phyloP scores from a whole-genome alignment of 2,888 invertebrate species.

The Pseudococcus longispinus region DNA sequence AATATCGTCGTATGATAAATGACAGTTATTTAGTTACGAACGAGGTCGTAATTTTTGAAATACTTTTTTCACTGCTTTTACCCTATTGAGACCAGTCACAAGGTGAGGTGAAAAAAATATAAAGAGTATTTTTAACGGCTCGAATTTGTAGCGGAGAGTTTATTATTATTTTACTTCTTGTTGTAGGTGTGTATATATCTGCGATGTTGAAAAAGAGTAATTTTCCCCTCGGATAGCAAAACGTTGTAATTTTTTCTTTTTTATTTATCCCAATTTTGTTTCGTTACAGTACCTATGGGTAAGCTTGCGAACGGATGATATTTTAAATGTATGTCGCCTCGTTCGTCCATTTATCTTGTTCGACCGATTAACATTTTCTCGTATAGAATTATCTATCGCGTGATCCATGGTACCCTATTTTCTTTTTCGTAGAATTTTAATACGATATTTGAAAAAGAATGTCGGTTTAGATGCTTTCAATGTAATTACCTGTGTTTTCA shows the following conservation, averaged over 20 bases:
- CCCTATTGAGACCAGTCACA: neutral
- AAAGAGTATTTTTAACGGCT: neutral
- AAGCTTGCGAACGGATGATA: neutral
- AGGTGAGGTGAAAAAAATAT: neutral
- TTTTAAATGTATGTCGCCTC: constrained; percentile 1
- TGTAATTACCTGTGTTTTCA: neutral
- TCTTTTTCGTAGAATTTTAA: neutral
- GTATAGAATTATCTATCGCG: constrained; percentile 1
- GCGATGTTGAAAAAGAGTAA: neutral
- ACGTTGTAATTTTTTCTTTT: neutral
- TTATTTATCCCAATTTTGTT: neutral
- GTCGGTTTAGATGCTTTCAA: neutral
- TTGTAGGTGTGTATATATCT: neutral
- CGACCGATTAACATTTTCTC: constrained; percentile 15
- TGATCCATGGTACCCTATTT: neutral
- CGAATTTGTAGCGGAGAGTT: neutral
- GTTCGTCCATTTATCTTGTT: constrained; percentile 9
- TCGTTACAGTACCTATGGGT: neutral
- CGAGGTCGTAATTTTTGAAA: neutral
- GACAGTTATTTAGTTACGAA: neutral
- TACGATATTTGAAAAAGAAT: neutral
- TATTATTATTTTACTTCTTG: neutral
- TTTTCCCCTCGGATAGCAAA: neutral
- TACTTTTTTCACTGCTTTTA: neutral
- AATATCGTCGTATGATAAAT: neutral